Evolutionary conservation across 2,888 invertebrate genomes (phyloP).

Genomic region (Pseudococcus longispinus): DNA sequence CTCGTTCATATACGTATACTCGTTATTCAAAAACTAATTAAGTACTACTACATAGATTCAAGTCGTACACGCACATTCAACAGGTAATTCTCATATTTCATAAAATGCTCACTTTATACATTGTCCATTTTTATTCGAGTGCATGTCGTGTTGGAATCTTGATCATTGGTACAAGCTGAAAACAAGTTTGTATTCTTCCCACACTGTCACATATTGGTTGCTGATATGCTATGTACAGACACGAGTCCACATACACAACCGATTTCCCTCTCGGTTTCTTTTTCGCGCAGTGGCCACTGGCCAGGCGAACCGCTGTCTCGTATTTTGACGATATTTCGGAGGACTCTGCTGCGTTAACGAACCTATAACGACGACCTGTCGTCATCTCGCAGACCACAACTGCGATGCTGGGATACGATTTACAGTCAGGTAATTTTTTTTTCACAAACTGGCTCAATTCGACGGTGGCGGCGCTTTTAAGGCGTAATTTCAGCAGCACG

Average conservation of each 20-base stretch:
- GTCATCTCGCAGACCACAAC: background rate
- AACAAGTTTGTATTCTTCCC: slow-evolving; percentile 39
- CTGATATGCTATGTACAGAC: background rate
- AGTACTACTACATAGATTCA: background rate
- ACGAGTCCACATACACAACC: background rate
- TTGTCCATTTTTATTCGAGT: slow-evolving; percentile 40
- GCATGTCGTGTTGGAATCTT: slow-evolving; percentile 46
- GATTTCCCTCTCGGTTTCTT: background rate
- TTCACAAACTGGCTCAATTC: background rate
- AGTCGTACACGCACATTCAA: slow-evolving; percentile 37
- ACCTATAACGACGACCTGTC: background rate
- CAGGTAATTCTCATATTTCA: slow-evolving; percentile 48
- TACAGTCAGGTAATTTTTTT: background rate
- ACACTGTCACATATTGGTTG: slow-evolving; percentile 27
- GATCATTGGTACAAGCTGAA: slow-evolving; percentile 36
- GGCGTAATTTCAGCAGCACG: background rate
- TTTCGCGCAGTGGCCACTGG: background rate
- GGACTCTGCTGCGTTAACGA: background rate
- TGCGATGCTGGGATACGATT: background rate
- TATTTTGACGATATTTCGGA: background rate
- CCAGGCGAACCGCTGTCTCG: background rate
- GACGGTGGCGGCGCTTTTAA: background rate
- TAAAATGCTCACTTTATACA: slow-evolving; percentile 45
- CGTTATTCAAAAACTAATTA: slow-evolving; percentile 39
- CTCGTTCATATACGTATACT: background rate